These are phyloP conservation scores for Eupithecia vulgata DNA, from an alignment of 2,888 invertebrate species.

Conservation along the genomic window DNA sequence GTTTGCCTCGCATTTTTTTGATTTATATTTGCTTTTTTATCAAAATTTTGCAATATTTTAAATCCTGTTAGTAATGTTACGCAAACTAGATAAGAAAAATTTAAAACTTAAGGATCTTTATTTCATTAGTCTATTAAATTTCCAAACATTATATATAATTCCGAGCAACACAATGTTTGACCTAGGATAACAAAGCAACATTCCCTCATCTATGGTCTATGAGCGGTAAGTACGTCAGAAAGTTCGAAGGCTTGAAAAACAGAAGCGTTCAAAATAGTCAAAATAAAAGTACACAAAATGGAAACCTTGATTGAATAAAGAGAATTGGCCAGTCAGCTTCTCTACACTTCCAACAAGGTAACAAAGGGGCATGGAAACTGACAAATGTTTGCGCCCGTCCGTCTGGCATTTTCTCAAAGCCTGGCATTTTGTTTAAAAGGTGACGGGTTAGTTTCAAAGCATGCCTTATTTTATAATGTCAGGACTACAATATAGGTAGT, in stretches of 20 bases:
- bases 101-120: background rate
- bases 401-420: slow-evolving; percentile 58
- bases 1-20: no score
- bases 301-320: slow-evolving; percentile 42
- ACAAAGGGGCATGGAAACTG: slow-evolving; percentile 45
- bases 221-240: background rate
- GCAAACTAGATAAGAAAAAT: background rate
- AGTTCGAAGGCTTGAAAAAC: background rate
- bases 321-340: slow-evolving; percentile 50
- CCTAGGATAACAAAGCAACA: background rate
- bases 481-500: background rate
- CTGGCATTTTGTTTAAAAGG: slow-evolving; percentile 55
- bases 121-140: background rate
- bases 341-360: slow-evolving; percentile 44
- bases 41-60: no score
- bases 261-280: background rate
- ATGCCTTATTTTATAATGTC: slow-evolving; percentile 16
- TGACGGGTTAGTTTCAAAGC: slow-evolving; percentile 36
- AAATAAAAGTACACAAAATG: background rate
- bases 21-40: no score
- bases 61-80: background rate
- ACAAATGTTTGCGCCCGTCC: slow-evolving; percentile 59
- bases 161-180: background rate
- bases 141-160: background rate
- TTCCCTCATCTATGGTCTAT: background rate